phyloP scores from a whole-genome alignment of 2,888 invertebrate species.

The Hylaea fasciaria region DNA sequence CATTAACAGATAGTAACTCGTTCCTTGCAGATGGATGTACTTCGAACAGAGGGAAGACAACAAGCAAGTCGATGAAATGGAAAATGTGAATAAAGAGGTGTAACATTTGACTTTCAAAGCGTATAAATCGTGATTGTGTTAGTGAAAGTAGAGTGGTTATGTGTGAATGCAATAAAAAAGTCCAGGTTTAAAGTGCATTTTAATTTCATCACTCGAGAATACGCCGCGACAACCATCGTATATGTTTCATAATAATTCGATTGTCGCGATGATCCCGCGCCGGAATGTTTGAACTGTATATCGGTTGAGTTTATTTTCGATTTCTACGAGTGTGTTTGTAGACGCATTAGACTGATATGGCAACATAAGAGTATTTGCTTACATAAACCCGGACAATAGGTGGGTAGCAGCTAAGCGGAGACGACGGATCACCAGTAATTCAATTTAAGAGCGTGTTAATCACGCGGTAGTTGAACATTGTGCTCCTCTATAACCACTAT shows the following conservation, averaged over 20 bases:
- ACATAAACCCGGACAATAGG: slow-evolving; percentile 69
- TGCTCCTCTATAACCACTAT: slow-evolving; percentile 52
- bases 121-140: slow-evolving; percentile 57
- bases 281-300: slow-evolving; percentile 59
- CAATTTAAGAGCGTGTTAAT: slow-evolving; percentile 61
- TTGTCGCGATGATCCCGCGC: slow-evolving; percentile 33
- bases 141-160: slow-evolving; percentile 48
- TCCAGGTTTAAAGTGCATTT: slow-evolving; percentile 36
- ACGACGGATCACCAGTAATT: slow-evolving; percentile 51
- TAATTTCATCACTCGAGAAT: slow-evolving; percentile 28
- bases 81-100: slow-evolving; percentile 55
- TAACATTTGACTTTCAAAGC: slow-evolving; percentile 49
- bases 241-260: slow-evolving; percentile 41
- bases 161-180: slow-evolving; percentile 42
- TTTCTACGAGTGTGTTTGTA: slow-evolving; percentile 65
- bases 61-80: slow-evolving; percentile 55
- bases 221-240: slow-evolving; percentile 27
- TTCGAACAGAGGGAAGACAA: slow-evolving; percentile 78
- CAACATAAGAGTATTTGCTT: slow-evolving; percentile 76
- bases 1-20: slow-evolving; percentile 11
- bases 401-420: slow-evolving; percentile 52
- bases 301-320: slow-evolving; percentile 66
- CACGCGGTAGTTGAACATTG: slow-evolving; percentile 51
- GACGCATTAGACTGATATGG: slow-evolving; percentile 70
- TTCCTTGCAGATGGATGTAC: slow-evolving; percentile 87